These are phyloP conservation scores for Drosophila flavopinicola DNA, from an alignment of 2,888 invertebrate species.

Conservation along the genomic window DNA sequence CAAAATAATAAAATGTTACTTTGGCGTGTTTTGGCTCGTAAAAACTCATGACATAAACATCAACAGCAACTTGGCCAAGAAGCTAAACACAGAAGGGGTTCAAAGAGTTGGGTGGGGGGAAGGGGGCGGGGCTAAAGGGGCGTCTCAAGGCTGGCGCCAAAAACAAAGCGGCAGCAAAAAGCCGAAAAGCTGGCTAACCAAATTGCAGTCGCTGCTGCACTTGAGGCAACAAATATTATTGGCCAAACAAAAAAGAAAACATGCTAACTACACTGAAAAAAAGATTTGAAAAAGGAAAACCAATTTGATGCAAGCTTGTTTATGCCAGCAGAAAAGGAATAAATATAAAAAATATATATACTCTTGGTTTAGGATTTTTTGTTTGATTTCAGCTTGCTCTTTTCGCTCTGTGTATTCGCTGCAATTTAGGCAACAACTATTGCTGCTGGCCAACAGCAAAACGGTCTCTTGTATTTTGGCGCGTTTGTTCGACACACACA, in stretches of 20 bases:
- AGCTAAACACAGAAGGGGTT: conserved; percentile 2
- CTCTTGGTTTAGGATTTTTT: too few relatives aligned
- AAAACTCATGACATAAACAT: conserved; percentile 57
- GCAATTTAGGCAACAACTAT: conserved; percentile 52
- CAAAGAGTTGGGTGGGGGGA: not conserved
- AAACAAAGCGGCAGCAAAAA: conserved; percentile 23
- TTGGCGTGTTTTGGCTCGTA: conserved; percentile 42
- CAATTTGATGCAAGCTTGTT: too few relatives aligned
- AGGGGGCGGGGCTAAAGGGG: not conserved
- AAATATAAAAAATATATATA: too few relatives aligned
- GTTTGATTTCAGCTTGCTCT: too few relatives aligned
- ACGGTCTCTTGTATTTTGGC: conserved; percentile 15
- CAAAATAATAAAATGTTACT: conserved; percentile 72
- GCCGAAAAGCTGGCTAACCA: conserved; percentile 4
- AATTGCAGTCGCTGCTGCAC: conserved; percentile 43
- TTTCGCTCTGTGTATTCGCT: too few relatives aligned
- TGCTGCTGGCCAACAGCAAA: too few relatives aligned
- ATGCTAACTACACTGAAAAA: too few relatives aligned
- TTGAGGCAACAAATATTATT: conserved; percentile 52
- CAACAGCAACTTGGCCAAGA: conserved; percentile 9
- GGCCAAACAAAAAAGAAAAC: too few relatives aligned
- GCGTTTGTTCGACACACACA: conserved; percentile 58
- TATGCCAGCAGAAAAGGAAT: too few relatives aligned
- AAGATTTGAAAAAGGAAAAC: too few relatives aligned
- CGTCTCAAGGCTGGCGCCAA: conserved; percentile 32